Conservation (phyloP, 2,113 vertebrate species). For the Xyrauchen texanus region DNA sequence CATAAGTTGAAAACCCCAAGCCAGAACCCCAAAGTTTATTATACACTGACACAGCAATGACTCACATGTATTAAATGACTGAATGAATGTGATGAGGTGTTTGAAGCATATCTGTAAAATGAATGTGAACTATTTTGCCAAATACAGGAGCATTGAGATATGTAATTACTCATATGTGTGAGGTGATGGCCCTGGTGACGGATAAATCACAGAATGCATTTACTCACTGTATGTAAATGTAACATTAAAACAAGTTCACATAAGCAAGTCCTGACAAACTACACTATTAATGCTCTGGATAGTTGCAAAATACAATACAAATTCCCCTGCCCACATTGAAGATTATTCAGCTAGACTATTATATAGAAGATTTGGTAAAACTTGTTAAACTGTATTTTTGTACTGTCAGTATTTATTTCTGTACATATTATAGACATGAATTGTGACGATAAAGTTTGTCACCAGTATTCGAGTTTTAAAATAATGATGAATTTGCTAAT, state of each 20-base stretch:
- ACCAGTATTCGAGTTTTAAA: too few species aligned
- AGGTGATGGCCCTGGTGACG: slow-evolving; percentile 25
- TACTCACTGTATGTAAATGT: neutral
- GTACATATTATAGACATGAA: neutral
- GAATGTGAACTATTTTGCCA: slow-evolving; percentile 1
- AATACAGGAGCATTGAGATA: slow-evolving; percentile 16
- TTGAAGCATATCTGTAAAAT: slow-evolving; percentile 26
- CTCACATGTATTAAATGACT: slow-evolving; percentile 6
- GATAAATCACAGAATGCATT: slow-evolving; percentile 32
- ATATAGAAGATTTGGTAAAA: neutral
- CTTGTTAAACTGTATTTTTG: neutral
- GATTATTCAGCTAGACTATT: neutral
- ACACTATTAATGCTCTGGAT: neutral
- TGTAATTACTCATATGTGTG: slow-evolving; percentile 29
- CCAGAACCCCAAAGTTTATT: neutral
- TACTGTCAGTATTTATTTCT: neutral
- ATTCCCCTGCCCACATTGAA: neutral
- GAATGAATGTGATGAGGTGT: slow-evolving; percentile 12
- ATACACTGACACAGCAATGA: slow-evolving; percentile 13
- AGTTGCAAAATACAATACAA: neutral
- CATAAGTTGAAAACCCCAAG: neutral
- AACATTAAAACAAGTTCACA: neutral
- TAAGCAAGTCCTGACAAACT: neutral
- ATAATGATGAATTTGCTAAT: neutral
- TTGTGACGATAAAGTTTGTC: neutral